Conservation (phyloP, 1,140 invertebrate genomes). For the Chymomyza costata region DNA sequence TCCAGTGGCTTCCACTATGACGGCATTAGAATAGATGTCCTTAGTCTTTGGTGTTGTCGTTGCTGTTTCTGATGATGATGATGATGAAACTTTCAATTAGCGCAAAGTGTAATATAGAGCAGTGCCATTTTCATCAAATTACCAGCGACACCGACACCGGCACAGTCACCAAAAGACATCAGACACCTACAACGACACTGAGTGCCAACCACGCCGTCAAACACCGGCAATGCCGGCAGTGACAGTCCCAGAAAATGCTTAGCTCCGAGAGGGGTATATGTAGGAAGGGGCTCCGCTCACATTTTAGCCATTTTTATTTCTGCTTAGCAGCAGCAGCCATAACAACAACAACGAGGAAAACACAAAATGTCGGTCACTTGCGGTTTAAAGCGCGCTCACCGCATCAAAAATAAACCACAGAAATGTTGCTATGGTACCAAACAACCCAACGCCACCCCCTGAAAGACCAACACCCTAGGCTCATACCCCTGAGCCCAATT, state of each 20-base stretch:
- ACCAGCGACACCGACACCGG: slow-evolving; percentile 54
- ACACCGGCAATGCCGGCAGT: too few species aligned
- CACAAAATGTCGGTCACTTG: slow-evolving; percentile 71
- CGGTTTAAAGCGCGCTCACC: slow-evolving; percentile 46
- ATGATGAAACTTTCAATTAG: slow-evolving; percentile 67
- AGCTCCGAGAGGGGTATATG: slow-evolving; percentile 45
- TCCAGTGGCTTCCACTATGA: too few species aligned
- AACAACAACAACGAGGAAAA: slow-evolving; percentile 15
- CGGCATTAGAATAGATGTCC: too few species aligned
- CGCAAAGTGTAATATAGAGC: slow-evolving; percentile 62
- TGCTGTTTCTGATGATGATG: slow-evolving; percentile 12
- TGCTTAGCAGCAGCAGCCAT: slow-evolving; percentile 42
- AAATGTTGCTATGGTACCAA: too few species aligned
- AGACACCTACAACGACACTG: too few species aligned
- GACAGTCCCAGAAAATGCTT: too few species aligned
- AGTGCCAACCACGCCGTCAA: too few species aligned
- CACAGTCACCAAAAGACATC: not conserved
- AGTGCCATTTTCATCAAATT: slow-evolving; percentile 70
- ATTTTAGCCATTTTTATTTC: slow-evolving; percentile 65
- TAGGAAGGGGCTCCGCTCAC: slow-evolving; percentile 63
- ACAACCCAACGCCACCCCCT: too few species aligned
- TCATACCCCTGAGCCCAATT: slow-evolving; percentile 25
- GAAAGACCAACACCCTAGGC: not conserved
- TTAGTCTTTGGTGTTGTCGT: not conserved
- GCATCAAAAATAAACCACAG: too few species aligned